Percentiles rank a stretch among this genome's conserved stretches.
Evolutionary conservation across 2,113 vertebrate genomes (phyloP).

Genomic region (chimpanzee (Pan troglodytes)): NHGRI_mPanTro3-v2.1_pri NC_086016.1:40730001-40730500

Average conservation of each 20-base stretch:
- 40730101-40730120: constrained; percentile 98
- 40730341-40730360: not conserved
- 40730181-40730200: not conserved
- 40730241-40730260: not conserved
- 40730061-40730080: constrained; percentile 96
- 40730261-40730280: not conserved
- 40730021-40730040: constrained; percentile 76
- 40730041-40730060: constrained; percentile 94
- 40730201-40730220: too few relatives aligned
- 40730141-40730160: constrained; percentile 98
- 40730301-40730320: not conserved
- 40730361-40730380: not conserved
- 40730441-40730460: not conserved
- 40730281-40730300: not conserved
- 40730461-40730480: not conserved
- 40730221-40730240: not conserved
- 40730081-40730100: constrained; percentile 98
- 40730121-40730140: constrained; percentile 98
- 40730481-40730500: not conserved
- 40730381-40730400: not conserved
- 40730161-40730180: constrained; percentile 89
- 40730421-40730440: not conserved
- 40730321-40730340: not conserved
- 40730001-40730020: constrained; percentile 63
- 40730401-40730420: not conserved